phyloP scores from a whole-genome alignment of 2,888 invertebrate genomes.

The Amphipoea lucens region DNA sequence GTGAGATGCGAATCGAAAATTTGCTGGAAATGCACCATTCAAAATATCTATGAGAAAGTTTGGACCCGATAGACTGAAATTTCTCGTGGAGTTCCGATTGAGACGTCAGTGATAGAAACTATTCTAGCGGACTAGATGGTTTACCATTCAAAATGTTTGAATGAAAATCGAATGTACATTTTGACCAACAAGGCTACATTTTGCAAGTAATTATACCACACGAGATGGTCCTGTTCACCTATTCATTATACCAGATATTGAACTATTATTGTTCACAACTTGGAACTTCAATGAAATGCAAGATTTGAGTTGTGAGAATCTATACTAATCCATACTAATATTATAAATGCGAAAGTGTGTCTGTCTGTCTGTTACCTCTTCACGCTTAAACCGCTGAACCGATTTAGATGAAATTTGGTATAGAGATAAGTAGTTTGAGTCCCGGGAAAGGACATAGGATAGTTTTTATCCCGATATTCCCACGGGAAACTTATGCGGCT shows the following conservation, averaged over 20 bases:
- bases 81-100: slow-evolving; percentile 64
- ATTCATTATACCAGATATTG: not conserved
- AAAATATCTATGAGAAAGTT: slow-evolving; percentile 66
- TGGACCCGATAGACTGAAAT: slow-evolving; percentile 66
- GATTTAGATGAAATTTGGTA: too few species aligned
- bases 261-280: not conserved
- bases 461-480: too few species aligned
- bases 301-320: not conserved
- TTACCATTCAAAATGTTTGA: slow-evolving; percentile 23
- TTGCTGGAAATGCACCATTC: slow-evolving; percentile 60
- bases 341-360: too few species aligned
- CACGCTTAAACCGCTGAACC: too few species aligned
- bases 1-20: slow-evolving; percentile 57
- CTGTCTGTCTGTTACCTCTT: too few species aligned
- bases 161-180: slow-evolving; percentile 34
- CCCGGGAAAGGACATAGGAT: too few species aligned
- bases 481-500: too few species aligned
- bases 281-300: not conserved
- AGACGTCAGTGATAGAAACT: slow-evolving; percentile 62
- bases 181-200: slow-evolving; percentile 3
- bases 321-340: too few species aligned
- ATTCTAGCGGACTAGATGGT: slow-evolving; percentile 40
- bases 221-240: not conserved
- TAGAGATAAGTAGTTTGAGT: too few species aligned
- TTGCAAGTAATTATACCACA: not conserved